Percentiles rank a stretch among this genome's conserved stretches.
Conservation (phyloP, 2,888 invertebrate species). For the Amiota mariae region DNA sequence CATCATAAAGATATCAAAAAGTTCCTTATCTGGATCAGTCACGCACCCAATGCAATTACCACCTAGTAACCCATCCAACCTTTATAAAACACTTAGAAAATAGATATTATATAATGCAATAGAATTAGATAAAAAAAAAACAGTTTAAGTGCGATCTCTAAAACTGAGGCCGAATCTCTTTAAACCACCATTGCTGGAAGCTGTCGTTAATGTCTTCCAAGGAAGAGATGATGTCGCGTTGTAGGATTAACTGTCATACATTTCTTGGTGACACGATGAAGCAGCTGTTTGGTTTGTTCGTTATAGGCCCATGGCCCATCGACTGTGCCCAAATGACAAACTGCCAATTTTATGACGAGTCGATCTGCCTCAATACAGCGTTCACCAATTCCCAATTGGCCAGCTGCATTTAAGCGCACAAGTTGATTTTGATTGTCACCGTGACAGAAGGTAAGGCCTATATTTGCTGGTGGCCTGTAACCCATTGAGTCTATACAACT, state of each 20-base stretch:
- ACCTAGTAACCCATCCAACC: not conserved
- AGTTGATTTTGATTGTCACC: constrained; percentile 96
- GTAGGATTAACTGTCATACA: constrained; percentile 90
- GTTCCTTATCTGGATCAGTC: constrained; percentile 26
- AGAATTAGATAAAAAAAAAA: not conserved
- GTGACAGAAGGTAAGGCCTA: constrained; percentile 94
- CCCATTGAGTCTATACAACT: constrained; percentile 96
- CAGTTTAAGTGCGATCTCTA: constrained; percentile 53
- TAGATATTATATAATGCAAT: not conserved
- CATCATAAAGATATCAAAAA: constrained; percentile 49
- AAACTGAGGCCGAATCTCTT: constrained; percentile 82
- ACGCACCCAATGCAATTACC: constrained; percentile 15
- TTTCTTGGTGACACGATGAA: constrained; percentile 85
- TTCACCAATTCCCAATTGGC: constrained; percentile 96
- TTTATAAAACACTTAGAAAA: constrained; percentile 58
- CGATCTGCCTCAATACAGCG: constrained; percentile 93
- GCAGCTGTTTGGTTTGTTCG: constrained; percentile 81
- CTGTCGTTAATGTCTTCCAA: constrained; percentile 88
- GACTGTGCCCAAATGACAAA: constrained; percentile 93
- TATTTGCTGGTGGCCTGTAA: constrained; percentile 89
- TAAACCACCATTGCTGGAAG: constrained; percentile 91
- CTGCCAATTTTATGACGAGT: constrained; percentile 89
- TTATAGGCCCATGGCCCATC: constrained; percentile 97
- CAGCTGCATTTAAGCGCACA: constrained; percentile 92
- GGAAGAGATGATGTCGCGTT: constrained; percentile 82